A percentile compares a stretch with the other conserved stretches of the same genome.
Evolutionary conservation across 2,113 vertebrate genomes (phyloP).

Genomic region (Trichechus manatus): DNA sequence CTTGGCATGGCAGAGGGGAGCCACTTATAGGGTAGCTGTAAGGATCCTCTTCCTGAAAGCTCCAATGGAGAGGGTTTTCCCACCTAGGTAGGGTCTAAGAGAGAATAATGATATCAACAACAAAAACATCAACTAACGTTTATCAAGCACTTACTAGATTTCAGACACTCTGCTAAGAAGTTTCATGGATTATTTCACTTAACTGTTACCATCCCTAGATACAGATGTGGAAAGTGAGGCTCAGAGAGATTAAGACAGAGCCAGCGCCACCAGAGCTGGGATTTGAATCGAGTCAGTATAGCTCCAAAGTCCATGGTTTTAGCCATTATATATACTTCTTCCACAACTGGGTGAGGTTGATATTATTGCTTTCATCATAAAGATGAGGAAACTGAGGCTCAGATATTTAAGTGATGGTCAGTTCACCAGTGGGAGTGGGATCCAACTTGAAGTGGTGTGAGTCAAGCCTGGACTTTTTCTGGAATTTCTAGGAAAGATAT

Average conservation of each 20-base stretch:
- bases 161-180: neutral
- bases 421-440: neutral
- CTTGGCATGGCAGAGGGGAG: neutral
- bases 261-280: neutral
- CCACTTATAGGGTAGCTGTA: neutral
- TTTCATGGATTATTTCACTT: neutral
- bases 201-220: accelerated
- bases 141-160: neutral
- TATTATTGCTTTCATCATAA: neutral
- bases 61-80: neutral
- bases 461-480: neutral
- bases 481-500: neutral
- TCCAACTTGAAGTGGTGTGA: neutral
- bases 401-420: neutral
- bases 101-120: neutral
- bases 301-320: neutral
- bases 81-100: neutral
- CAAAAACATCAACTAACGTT: neutral
- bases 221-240: neutral
- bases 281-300: neutral
- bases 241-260: neutral
- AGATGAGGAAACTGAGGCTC: neutral
- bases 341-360: neutral
- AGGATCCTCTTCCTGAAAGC: neutral
- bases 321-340: neutral